These are phyloP conservation scores for Tokudaia muenninki DNA, from an alignment of 2,797 vertebrate genomes.

Conservation along the genomic window DNA sequence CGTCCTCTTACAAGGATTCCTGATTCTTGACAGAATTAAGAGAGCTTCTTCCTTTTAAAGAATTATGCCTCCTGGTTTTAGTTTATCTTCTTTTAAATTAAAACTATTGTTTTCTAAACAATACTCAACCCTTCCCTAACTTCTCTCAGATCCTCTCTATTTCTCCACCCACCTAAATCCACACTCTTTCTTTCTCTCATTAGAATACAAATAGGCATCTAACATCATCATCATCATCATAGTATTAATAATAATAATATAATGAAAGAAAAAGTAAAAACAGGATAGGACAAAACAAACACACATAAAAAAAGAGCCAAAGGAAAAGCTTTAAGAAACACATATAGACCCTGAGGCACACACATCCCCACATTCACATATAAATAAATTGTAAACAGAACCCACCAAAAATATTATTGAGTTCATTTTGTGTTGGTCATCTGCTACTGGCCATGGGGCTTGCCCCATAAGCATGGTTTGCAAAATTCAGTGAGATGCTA, in stretches of 20 bases:
- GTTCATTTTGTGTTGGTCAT: not conserved
- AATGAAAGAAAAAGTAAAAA: not conserved
- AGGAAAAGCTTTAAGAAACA: not conserved
- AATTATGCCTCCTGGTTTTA: not conserved
- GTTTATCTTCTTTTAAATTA: not conserved
- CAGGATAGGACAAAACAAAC: not conserved
- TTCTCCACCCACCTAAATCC: not conserved
- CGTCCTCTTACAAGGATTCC: not conserved
- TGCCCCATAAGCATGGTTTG: not conserved
- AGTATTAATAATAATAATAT: not conserved
- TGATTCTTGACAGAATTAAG: not conserved
- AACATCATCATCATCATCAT: not conserved
- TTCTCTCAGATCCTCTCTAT: not conserved
- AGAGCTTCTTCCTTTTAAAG: not conserved
- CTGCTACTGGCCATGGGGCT: not conserved
- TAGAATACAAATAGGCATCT: not conserved
- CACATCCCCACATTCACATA: not conserved
- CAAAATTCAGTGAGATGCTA: not conserved
- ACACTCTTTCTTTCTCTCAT: not conserved
- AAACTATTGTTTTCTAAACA: not conserved
- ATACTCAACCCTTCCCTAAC: not conserved
- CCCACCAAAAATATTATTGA: not conserved
- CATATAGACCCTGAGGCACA: not conserved
- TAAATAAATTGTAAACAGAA: not conserved
- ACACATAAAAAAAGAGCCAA: not conserved